A percentile compares a stretch with the other conserved stretches of the same genome.
Conservation (phyloP, 2,113 vertebrate species). For the Misgurnus anguillicaudatus region DNA sequence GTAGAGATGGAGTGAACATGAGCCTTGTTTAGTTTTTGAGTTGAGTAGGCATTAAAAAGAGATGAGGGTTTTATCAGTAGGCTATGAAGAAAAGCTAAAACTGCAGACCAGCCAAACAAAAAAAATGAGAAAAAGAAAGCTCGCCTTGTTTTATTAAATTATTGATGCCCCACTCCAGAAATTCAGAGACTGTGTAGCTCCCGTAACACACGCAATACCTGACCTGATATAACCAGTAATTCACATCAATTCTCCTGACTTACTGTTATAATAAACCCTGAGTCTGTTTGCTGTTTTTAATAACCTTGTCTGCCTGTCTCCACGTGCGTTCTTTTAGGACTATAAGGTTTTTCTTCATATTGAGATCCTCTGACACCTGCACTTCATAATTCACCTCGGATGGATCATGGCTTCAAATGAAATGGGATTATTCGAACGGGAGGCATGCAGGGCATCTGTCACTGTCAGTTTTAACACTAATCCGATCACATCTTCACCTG, state of each 20-base stretch:
- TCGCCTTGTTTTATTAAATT: constrained; percentile 68
- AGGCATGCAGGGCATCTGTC: constrained; percentile 56
- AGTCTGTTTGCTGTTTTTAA: neutral
- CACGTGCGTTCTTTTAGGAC: neutral
- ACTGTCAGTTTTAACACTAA: constrained; percentile 63
- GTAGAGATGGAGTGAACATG: neutral
- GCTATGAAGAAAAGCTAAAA: constrained; percentile 17
- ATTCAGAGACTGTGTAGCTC: constrained; percentile 56
- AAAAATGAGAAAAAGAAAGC: constrained; percentile 57
- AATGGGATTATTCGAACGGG: constrained; percentile 60
- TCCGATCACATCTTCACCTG: constrained; percentile 61
- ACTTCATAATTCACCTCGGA: neutral
- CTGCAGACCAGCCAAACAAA: constrained; percentile 9
- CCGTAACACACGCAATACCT: constrained; percentile 53
- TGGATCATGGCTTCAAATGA: constrained; percentile 49
- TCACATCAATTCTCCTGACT: constrained; percentile 53
- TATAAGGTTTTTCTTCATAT: no score
- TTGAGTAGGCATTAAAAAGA: neutral
- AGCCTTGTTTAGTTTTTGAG: neutral
- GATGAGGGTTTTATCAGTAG: constrained; percentile 5
- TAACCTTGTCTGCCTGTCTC: neutral
- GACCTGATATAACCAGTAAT: constrained; percentile 55
- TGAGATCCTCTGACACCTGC: neutral
- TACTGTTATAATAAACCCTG: constrained; percentile 27
- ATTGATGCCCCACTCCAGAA: constrained; percentile 66